These are phyloP conservation scores for Trichonephila clavipes DNA, from an alignment of 1,140 invertebrate genomes.

Conservation along the genomic window DNA sequence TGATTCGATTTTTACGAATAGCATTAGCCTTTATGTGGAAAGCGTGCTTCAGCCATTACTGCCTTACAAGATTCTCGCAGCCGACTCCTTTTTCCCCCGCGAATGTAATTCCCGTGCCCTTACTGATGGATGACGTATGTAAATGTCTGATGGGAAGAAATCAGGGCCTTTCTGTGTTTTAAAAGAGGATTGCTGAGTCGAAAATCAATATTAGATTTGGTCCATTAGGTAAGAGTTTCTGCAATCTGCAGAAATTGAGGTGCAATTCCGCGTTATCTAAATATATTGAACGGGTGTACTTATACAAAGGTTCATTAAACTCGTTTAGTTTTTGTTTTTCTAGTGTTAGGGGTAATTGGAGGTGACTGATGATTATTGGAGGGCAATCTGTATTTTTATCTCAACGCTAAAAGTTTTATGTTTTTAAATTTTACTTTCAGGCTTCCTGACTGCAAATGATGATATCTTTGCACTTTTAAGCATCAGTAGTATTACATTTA, in stretches of 20 bases:
- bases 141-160: not conserved
- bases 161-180: not conserved
- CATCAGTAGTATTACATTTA: too few species aligned
- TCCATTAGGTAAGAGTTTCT: not conserved
- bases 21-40: not conserved
- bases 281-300: not conserved
- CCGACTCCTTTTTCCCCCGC: not conserved
- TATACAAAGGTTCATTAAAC: not conserved
- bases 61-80: not conserved
- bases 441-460: too few species aligned
- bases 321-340: not conserved
- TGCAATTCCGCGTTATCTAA: not conserved
- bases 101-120: not conserved
- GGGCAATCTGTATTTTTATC: not conserved
- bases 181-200: not conserved
- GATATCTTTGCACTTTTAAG: too few species aligned
- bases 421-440: too few species aligned
- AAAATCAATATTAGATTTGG: constrained; percentile 47
- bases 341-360: not conserved
- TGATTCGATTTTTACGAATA: not conserved
- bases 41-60: not conserved
- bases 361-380: not conserved
- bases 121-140: constrained; percentile 25
- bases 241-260: not conserved
- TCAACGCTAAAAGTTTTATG: too few species aligned